These are phyloP conservation scores for Euplexia lucipara DNA, from an alignment of 2,888 invertebrate species.

Conservation along the genomic window DNA sequence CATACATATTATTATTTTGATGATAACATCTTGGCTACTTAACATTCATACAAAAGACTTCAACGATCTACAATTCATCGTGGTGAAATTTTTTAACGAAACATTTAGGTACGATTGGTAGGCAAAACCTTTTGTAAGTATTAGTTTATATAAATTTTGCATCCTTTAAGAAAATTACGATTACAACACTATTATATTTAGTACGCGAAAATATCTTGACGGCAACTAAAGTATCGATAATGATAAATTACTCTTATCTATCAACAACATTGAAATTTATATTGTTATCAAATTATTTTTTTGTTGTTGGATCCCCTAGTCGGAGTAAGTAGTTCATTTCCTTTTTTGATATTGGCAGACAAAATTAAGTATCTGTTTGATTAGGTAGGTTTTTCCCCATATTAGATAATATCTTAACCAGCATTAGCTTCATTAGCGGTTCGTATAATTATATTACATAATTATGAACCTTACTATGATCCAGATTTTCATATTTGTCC, in stretches of 20 bases:
- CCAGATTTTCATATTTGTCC: too few relatives aligned
- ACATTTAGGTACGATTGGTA: too few relatives aligned
- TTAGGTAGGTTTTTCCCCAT: too few relatives aligned
- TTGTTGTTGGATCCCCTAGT: conserved; percentile 2
- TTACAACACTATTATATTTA: conserved; percentile 21
- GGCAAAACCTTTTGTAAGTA: neutral
- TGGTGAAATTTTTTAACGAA: neutral
- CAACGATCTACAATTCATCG: conserved; percentile 51
- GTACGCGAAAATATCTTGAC: conserved; percentile 6
- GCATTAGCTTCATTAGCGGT: too few relatives aligned
- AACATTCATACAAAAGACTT: conserved; percentile 61
- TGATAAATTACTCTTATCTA: conserved; percentile 37
- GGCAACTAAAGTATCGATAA: conserved; percentile 1
- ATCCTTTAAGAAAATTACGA: neutral
- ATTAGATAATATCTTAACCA: too few relatives aligned
- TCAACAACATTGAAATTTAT: conserved; percentile 34
- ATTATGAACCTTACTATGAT: too few relatives aligned
- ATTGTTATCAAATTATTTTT: conserved; percentile 19
- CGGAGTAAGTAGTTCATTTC: neutral
- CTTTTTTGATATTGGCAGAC: neutral
- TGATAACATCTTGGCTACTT: neutral
- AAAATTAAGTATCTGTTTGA: too few relatives aligned
- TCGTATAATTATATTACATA: too few relatives aligned
- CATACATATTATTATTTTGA: neutral
- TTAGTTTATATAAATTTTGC: neutral